A percentile compares a stretch with the other conserved stretches of the same genome.
These are phyloP conservation scores for Belonocnema kinseyi DNA, from an alignment of 1,140 invertebrate genomes.

Conservation along the genomic window DNA sequence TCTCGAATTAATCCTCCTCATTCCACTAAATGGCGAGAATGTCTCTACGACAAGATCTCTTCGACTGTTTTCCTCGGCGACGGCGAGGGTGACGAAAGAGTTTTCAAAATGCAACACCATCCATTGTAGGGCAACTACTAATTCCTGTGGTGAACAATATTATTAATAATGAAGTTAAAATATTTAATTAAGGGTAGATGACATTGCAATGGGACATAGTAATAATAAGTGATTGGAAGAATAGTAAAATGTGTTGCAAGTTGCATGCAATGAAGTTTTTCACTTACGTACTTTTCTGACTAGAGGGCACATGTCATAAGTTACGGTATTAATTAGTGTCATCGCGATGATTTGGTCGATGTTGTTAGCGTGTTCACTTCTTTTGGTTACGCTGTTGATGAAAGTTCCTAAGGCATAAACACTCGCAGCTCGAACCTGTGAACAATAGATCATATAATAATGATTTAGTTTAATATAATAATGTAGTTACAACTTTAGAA, in stretches of 20 bases:
- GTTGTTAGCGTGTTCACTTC: conserved; percentile 94
- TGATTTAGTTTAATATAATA: conserved; percentile 28
- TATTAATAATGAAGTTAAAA: conserved; percentile 14
- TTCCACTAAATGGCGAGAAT: conserved; percentile 73
- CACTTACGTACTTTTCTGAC: conserved; percentile 85
- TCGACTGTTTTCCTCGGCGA: conserved; percentile 81
- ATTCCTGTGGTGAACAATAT: conserved; percentile 76
- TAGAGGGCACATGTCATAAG: conserved; percentile 89
- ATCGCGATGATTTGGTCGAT: conserved; percentile 95
- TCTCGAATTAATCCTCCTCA: conserved; percentile 76
- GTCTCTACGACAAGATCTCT: conserved; percentile 71
- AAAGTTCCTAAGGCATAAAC: conserved; percentile 97
- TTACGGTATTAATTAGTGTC: conserved; percentile 86
- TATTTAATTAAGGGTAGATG: background rate
- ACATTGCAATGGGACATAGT: background rate
- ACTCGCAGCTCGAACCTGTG: conserved; percentile 88
- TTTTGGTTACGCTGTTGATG: conserved; percentile 86
- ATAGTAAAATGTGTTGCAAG: background rate
- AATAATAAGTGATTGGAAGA: background rate
- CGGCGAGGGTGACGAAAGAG: conserved; percentile 88
- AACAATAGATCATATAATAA: conserved; percentile 6
- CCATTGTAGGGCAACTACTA: conserved; percentile 91
- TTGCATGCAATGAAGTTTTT: background rate
- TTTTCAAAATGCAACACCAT: conserved; percentile 93
- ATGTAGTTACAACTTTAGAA: background rate